These are phyloP conservation scores for Morelia viridis DNA, from an alignment of 2,797 vertebrate species.

Conservation along the genomic window DNA sequence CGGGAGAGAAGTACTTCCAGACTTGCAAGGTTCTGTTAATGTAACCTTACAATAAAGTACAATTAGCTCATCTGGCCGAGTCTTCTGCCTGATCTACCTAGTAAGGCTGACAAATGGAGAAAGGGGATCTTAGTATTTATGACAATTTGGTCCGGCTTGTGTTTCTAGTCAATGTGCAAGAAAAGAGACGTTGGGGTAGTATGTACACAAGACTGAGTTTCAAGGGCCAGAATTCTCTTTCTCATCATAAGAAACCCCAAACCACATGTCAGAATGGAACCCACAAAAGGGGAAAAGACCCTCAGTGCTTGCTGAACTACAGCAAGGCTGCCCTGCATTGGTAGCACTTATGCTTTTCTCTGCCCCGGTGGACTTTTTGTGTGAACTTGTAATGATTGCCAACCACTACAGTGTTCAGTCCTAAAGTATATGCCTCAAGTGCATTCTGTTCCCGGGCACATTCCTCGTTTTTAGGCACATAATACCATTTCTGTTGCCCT, in stretches of 20 bases:
- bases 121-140: too few relatives aligned
- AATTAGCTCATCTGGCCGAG: too few relatives aligned
- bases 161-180: background rate
- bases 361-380: background rate
- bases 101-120: background rate
- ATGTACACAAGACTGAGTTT: background rate
- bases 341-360: background rate
- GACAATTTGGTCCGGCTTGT: background rate
- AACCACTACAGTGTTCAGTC: background rate
- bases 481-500: background rate
- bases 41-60: too few relatives aligned
- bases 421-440: background rate
- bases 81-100: background rate
- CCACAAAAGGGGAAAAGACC: background rate
- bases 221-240: background rate
- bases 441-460: conserved; percentile 6
- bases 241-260: background rate
- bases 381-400: background rate
- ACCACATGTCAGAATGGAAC: background rate
- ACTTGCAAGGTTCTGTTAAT: too few relatives aligned
- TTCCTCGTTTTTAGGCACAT: background rate
- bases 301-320: background rate
- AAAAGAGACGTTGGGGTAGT: background rate
- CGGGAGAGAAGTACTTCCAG: too few relatives aligned
- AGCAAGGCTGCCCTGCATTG: background rate